A percentile compares a stretch with the other conserved stretches of the same genome.
These are phyloP conservation scores for Eospalax fontanierii DNA, from an alignment of 2,797 vertebrate species.

Conservation along the genomic window DNA sequence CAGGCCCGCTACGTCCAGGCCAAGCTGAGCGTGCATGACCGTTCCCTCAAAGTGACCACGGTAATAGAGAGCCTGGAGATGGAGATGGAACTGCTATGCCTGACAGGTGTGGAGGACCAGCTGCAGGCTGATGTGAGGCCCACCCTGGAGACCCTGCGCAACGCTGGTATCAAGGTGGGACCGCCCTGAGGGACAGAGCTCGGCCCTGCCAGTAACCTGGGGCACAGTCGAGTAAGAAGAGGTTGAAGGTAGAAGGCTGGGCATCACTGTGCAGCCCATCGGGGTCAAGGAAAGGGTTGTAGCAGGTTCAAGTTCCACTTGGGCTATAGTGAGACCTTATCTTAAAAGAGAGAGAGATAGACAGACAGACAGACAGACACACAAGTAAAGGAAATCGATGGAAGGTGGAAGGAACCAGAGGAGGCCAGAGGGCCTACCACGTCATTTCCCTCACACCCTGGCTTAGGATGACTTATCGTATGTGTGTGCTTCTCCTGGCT, in stretches of 20 bases:
- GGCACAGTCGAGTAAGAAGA: background rate
- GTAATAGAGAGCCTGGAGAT: slow-evolving; percentile 99
- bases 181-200: accelerated
- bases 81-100: slow-evolving; percentile 99
- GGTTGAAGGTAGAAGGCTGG: background rate
- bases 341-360: background rate
- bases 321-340: background rate
- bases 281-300: background rate
- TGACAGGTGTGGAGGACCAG: slow-evolving; percentile 98
- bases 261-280: background rate
- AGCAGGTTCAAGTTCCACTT: background rate
- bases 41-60: slow-evolving; percentile 97
- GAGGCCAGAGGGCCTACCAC: background rate
- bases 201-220: background rate
- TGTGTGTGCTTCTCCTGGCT: background rate
- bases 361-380: too few species aligned
- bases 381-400: background rate
- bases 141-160: slow-evolving; percentile 97
- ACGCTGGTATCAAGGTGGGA: slow-evolving; percentile 97
- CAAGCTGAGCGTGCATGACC: slow-evolving; percentile 98
- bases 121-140: slow-evolving; percentile 97
- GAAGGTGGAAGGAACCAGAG: accelerated
- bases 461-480: accelerated
- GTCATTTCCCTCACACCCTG: background rate
- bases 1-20: slow-evolving; percentile 97